phyloP scores from a whole-genome alignment of 1,140 invertebrate species.

The Hycleus phaleratus region DNA sequence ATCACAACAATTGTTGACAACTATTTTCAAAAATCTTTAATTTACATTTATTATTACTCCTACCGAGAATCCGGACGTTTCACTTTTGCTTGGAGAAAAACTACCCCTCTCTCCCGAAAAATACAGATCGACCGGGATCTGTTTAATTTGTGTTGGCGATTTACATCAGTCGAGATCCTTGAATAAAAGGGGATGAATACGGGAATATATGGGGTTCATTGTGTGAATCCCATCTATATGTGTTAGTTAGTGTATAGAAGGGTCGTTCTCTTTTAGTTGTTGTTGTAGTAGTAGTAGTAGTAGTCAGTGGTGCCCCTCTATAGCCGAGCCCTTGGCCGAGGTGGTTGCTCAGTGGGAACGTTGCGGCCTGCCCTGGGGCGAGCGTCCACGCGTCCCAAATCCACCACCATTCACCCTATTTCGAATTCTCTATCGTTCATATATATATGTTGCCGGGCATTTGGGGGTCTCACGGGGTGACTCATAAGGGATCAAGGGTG shows the following conservation, averaged over 20 bases:
- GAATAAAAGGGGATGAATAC: conserved; percentile 2
- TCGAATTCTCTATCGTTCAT: no score
- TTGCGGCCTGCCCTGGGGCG: conserved; percentile 40
- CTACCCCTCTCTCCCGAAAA: no score
- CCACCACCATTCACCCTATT: conserved; percentile 13
- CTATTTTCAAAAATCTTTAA: background rate
- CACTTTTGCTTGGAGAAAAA: conserved; percentile 5
- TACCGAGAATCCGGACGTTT: conserved; percentile 4
- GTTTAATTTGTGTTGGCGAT: background rate
- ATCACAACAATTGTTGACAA: conserved; percentile 5
- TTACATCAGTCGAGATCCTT: background rate
- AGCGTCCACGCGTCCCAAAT: conserved; percentile 37
- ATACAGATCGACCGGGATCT: background rate
- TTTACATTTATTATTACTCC: background rate
- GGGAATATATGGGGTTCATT: no score
- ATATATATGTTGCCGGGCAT: no score
- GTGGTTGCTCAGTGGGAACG: conserved; percentile 43
- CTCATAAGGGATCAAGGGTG: conserved; percentile 20
- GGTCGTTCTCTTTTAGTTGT: no score
- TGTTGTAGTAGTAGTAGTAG: background rate
- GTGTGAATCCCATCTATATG: no score
- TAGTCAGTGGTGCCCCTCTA: conserved; percentile 2
- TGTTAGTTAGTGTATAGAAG: no score
- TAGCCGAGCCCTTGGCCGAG: conserved; percentile 32
- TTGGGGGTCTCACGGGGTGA: conserved; percentile 28